A percentile compares a stretch with the other conserved stretches of the same genome.
phyloP scores from a whole-genome alignment of 2,113 vertebrate species.

The Neomonachus schauinslandi region DNA sequence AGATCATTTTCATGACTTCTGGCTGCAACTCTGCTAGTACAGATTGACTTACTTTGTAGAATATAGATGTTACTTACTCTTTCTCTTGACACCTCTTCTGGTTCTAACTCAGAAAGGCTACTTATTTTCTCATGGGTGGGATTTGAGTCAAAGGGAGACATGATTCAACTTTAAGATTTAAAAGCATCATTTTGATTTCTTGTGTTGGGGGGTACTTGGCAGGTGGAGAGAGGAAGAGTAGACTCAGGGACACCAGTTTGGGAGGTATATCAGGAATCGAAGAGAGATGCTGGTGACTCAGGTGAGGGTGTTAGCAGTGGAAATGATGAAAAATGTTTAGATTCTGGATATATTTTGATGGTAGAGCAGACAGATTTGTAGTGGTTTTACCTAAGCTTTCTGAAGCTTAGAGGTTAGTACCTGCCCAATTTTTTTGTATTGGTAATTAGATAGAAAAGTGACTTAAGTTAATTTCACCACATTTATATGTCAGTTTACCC shows the following conservation, averaged over 20 bases:
- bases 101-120: neutral
- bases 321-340: neutral
- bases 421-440: neutral
- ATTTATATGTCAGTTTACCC: neutral
- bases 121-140: neutral
- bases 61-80: neutral
- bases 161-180: neutral
- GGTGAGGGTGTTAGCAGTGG: neutral
- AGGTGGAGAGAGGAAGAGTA: neutral
- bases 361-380: neutral
- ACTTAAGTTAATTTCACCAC: neutral
- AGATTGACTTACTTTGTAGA: neutral
- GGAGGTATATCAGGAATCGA: neutral
- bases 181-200: neutral
- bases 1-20: neutral
- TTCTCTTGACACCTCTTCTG: neutral
- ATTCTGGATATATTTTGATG: constrained; percentile 19
- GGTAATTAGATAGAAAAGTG: neutral
- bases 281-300: neutral
- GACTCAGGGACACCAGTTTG: neutral
- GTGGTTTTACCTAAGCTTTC: neutral
- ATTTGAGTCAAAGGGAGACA: neutral
- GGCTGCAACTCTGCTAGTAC: neutral
- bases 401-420: neutral
- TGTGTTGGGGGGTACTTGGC: neutral